These are phyloP conservation scores for Drymodes brunneopygia DNA, from an alignment of 2,113 vertebrate species.

Conservation along the genomic window DNA sequence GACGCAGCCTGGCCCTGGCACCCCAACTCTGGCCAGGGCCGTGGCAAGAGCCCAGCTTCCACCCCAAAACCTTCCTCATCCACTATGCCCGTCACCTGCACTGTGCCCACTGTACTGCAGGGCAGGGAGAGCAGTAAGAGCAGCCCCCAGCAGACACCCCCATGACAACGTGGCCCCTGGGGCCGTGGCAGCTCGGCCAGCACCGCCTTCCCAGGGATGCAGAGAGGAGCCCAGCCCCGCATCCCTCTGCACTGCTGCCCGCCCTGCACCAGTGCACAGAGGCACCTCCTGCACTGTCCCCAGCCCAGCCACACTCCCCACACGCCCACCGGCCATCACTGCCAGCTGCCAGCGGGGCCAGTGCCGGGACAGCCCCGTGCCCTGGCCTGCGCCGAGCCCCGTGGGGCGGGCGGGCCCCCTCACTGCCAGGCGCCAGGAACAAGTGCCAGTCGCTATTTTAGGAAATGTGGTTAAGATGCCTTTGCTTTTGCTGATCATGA, in stretches of 20 bases:
- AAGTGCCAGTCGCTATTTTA: constrained; percentile 20
- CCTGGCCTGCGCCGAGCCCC: neutral
- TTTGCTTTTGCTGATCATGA: constrained; percentile 14
- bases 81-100: neutral
- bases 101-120: rapidly evolving
- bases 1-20: neutral
- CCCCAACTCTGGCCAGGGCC: neutral
- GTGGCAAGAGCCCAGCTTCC: neutral
- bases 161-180: neutral
- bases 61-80: neutral
- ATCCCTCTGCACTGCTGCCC: neutral
- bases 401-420: neutral
- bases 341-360: neutral
- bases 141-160: neutral
- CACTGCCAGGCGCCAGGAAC: neutral
- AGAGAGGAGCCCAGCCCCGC: neutral
- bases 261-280: neutral
- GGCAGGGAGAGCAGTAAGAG: neutral
- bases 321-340: rapidly evolving
- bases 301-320: neutral
- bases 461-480: neutral
- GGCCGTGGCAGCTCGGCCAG: neutral
- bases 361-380: neutral
- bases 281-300: neutral
- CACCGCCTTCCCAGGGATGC: rapidly evolving